Conservation (phyloP, 1,140 invertebrate genomes). For the Carposina sasakii region DNA sequence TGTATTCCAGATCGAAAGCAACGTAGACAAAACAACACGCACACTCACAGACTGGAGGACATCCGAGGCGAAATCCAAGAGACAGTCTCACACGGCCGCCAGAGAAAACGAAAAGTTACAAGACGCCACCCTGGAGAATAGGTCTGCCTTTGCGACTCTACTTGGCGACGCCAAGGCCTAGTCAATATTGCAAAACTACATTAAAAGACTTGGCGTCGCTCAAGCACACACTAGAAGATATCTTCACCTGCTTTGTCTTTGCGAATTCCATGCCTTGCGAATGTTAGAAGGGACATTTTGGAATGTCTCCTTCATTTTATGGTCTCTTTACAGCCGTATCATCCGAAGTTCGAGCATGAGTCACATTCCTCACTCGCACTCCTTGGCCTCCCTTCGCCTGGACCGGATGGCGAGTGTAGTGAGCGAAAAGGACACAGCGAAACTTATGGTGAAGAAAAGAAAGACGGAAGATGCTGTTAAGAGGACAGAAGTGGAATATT, state of each 20-base stretch:
- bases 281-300: no score
- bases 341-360: constrained; percentile 63
- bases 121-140: constrained; percentile 76
- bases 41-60: constrained; percentile 87
- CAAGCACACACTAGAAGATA: no score
- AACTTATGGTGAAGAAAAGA: constrained; percentile 89
- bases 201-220: no score
- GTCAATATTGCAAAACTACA: no score
- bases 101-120: constrained; percentile 92
- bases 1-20: constrained; percentile 78
- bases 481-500: constrained; percentile 94
- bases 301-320: constrained; percentile 22
- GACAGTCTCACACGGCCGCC: constrained; percentile 86
- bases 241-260: no score
- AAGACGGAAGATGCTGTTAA: constrained; percentile 93
- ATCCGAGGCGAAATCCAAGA: constrained; percentile 89
- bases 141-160: no score
- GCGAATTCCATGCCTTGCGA: no score
- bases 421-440: constrained; percentile 73
- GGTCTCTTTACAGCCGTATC: constrained; percentile 48
- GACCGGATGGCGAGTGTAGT: constrained; percentile 39
- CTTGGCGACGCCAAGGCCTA: no score
- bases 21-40: constrained; percentile 90
- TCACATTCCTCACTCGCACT: constrained; percentile 53
- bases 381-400: constrained; percentile 53